phyloP scores from a whole-genome alignment of 2,797 vertebrate genomes.

The Dryobates pubescens region DNA sequence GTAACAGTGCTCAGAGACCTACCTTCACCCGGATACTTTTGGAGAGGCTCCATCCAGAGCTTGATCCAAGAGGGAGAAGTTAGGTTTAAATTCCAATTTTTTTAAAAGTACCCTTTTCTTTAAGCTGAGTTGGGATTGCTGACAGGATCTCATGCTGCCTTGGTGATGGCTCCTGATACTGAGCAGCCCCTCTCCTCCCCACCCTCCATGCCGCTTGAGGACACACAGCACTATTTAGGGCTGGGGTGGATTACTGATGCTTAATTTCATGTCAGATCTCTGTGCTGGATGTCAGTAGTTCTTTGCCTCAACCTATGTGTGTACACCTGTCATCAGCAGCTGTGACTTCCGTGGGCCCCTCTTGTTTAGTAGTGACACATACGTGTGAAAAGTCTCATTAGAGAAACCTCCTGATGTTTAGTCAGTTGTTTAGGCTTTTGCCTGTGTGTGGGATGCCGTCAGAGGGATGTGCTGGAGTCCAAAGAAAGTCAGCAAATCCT shows the following conservation, averaged over 20 bases:
- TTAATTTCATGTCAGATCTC: neutral
- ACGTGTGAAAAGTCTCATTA: slow-evolving; percentile 38
- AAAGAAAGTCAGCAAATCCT: neutral
- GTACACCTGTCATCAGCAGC: slow-evolving; percentile 63
- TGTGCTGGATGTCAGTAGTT: neutral
- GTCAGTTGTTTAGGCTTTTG: slow-evolving; percentile 59
- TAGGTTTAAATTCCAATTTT: neutral
- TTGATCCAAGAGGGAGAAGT: neutral
- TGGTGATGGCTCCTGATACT: neutral
- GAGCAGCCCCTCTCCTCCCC: neutral
- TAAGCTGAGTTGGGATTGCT: neutral
- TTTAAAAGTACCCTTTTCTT: neutral
- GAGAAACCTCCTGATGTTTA: slow-evolving; percentile 43
- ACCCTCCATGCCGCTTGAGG: neutral
- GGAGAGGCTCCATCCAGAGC: neutral
- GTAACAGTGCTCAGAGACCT: neutral
- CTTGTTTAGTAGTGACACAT: slow-evolving; percentile 36
- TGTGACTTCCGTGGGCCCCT: slow-evolving; percentile 30
- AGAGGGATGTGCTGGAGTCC: neutral
- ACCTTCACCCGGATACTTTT: neutral
- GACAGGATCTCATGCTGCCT: neutral
- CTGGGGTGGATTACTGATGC: neutral
- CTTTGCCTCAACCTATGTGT: neutral
- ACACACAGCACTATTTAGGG: neutral
- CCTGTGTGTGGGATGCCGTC: slow-evolving; percentile 37